Evolutionary conservation across 2,888 invertebrate species (phyloP).

Genomic region (Lydus trimaculatus): DNA sequence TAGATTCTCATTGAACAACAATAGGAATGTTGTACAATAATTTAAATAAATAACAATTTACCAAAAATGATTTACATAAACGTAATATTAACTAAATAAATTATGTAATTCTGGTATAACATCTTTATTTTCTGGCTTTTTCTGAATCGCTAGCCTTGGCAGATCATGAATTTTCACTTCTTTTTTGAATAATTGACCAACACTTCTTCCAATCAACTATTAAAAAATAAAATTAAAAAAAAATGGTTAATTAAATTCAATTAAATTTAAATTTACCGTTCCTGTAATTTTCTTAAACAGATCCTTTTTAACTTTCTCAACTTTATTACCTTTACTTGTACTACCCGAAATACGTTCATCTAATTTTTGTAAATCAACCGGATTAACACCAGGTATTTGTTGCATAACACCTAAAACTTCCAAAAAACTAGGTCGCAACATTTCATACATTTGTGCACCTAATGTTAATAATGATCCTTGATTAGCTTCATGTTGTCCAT

Average conservation of each 20-base stretch:
- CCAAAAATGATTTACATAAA: slow-evolving; percentile 16
- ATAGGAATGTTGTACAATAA: slow-evolving; percentile 41
- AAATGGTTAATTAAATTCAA: slow-evolving; percentile 11
- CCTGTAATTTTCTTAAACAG: slow-evolving; percentile 88
- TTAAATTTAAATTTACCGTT: slow-evolving; percentile 65
- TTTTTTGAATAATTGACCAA: slow-evolving; percentile 87
- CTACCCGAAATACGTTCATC: slow-evolving; percentile 80
- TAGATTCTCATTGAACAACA: slow-evolving; percentile 36
- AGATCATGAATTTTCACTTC: slow-evolving; percentile 87
- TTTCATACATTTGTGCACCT: slow-evolving; percentile 87
- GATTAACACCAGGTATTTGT: slow-evolving; percentile 84
- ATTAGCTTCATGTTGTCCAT: slow-evolving; percentile 91
- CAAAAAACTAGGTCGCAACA: slow-evolving; percentile 78
- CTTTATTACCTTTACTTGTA: slow-evolving; percentile 76
- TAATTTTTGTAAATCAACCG: slow-evolving; percentile 80
- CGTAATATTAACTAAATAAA: slow-evolving; percentile 51
- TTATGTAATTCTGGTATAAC: slow-evolving; percentile 55
- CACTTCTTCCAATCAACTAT: slow-evolving; percentile 82
- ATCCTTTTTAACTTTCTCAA: slow-evolving; percentile 90
- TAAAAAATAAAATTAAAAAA: slow-evolving; percentile 45
- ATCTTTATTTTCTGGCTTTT: slow-evolving; percentile 53
- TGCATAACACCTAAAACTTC: slow-evolving; percentile 73
- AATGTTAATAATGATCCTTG: slow-evolving; percentile 81
- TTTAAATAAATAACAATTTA: slow-evolving; percentile 34
- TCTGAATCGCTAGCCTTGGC: slow-evolving; percentile 70